Percentiles rank a stretch among this genome's conserved stretches.
phyloP scores from a whole-genome alignment of 2,113 vertebrate genomes.

The Ailuropoda melanoleuca region DNA sequence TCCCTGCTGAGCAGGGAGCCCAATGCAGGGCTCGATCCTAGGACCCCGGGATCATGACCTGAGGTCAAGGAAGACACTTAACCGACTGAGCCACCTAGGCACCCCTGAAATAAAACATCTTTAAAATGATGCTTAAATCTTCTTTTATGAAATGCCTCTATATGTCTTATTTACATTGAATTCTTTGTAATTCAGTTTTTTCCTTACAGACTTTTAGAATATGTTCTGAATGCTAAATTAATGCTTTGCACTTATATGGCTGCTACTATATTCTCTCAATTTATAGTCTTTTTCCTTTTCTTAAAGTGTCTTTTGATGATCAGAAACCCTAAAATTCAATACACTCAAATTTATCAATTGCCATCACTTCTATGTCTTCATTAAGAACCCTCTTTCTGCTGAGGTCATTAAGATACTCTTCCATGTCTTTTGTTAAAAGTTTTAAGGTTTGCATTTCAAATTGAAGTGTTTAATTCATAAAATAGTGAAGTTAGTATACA shows the following conservation, averaged over 20 bases:
- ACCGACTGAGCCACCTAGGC: too few species aligned
- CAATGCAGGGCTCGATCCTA: too few species aligned
- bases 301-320: not conserved
- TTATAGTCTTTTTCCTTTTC: not conserved
- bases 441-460: constrained; percentile 4
- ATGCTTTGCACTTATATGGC: not conserved
- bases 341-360: not conserved
- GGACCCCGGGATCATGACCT: too few species aligned
- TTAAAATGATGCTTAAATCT: too few species aligned
- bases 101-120: too few species aligned
- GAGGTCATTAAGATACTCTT: not conserved
- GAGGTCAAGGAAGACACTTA: too few species aligned
- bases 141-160: too few species aligned
- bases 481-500: not conserved
- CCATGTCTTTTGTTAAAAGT: not conserved
- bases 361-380: not conserved
- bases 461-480: not conserved
- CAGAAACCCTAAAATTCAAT: not conserved
- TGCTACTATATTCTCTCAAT: not conserved
- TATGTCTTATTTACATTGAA: not conserved
- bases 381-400: not conserved
- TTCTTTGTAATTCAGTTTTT: not conserved
- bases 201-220: not conserved
- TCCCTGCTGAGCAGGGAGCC: too few species aligned
- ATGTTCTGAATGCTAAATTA: not conserved